A percentile compares a stretch with the other conserved stretches of the same genome.
Conservation (phyloP, 2,113 vertebrate species). For the Phylloscopus trochiloides region DNA sequence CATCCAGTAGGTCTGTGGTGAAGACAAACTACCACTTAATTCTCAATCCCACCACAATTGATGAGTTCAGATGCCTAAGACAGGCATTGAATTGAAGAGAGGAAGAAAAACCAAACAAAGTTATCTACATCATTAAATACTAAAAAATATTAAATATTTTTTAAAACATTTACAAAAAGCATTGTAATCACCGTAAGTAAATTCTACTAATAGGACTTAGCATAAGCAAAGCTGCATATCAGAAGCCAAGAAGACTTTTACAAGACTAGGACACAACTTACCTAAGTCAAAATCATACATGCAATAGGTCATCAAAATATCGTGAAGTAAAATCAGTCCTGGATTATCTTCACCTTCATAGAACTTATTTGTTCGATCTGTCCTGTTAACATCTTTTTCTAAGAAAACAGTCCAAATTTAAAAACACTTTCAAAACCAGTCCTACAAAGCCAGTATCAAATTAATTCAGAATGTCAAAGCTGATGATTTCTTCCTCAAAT, state of each 20-base stretch:
- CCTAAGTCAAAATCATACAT: conserved; percentile 98
- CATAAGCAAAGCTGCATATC: not conserved
- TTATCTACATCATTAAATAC: not conserved
- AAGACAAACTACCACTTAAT: not conserved
- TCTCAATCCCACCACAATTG: not conserved
- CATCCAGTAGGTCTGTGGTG: not conserved
- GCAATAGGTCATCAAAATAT: conserved; percentile 99
- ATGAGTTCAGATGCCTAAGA: not conserved
- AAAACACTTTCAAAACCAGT: conserved; percentile 45
- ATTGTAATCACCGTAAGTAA: not conserved
- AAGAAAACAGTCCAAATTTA: conserved; percentile 60
- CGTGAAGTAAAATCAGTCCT: conserved; percentile 90
- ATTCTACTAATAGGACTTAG: not conserved
- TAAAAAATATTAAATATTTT: not conserved
- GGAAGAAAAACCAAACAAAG: not conserved
- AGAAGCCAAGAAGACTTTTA: not conserved
- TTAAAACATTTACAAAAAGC: not conserved
- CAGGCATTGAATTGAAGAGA: not conserved
- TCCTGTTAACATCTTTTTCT: conserved; percentile 98
- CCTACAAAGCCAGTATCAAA: conserved; percentile 44
- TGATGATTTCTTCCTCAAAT: conserved; percentile 22
- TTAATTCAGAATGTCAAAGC: conserved; percentile 17
- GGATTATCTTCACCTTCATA: conserved; percentile 95
- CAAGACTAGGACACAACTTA: conserved; percentile 70
- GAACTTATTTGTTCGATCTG: conserved; percentile 93